Evolutionary conservation across 2,113 vertebrate species (phyloP), one percentile per base, ranked within the genome.

Genomic region (Scytalopus superciliaris): DNA sequence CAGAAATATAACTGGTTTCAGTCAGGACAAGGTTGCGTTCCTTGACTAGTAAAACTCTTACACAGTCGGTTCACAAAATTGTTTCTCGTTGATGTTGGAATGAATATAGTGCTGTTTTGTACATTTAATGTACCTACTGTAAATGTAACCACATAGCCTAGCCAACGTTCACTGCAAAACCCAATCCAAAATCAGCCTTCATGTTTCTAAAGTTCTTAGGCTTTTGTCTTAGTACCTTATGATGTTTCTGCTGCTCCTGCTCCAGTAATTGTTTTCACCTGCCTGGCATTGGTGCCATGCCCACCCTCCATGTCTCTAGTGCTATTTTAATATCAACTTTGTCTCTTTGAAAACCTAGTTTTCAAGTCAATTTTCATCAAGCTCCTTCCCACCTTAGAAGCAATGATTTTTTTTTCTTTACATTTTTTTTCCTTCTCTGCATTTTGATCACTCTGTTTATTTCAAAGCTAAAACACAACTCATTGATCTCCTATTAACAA

Each of bases 401-500:
- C 25, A 50, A 45, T 66, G 7, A n/a, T n/a, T n/a, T 68, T 15
- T 49, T 94, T 92, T 57, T 28, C 33, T 77, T 78, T 63, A 27
- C 6, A 7, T 6, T 2, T 80, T 57, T 57, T 63, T 57, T 89
- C n/a, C 64, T 42, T 6, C 27, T 70, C 8, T 80, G 16, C n/a
- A 55, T 90, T 92, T 95, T 94, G 59, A 77, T 93, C 45, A 31
- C 5, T 74, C 31, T 50, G 84, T 92, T 85, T 77, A 14, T 86
- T 90, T 94, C 83, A 90, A 81, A 93, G 76, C 42, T 80, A 86
- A 93, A 92, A 75, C 59, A 31, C 9, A 59, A 37, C 27, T 84
- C 80, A 18, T 89, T 88, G 39, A 80, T 94, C 73, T 89, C 12
- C 16, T 39, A 5, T 55, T 74, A 92, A 44, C 55, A 77, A 77